These are phyloP conservation scores for Zenarchopterus dispar DNA, from an alignment of 2,797 vertebrate species.

Conservation along the genomic window DNA sequence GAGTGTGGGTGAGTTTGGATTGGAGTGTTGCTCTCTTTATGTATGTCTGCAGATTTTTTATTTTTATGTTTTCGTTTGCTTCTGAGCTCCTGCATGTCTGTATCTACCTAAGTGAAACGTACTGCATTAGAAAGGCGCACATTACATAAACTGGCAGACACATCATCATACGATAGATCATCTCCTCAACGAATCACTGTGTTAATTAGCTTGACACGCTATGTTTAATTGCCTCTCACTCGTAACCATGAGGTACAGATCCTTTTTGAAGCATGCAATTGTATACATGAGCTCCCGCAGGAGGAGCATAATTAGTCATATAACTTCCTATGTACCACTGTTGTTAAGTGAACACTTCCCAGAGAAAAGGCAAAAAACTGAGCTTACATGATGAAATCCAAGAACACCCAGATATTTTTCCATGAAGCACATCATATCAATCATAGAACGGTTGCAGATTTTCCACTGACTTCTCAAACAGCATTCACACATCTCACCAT, in stretches of 20 bases:
- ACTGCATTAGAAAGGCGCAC: constrained; percentile 7
- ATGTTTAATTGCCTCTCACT: constrained; percentile 29
- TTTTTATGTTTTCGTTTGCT: constrained; percentile 3
- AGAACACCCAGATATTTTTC: too few relatives aligned
- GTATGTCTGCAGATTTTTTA: background rate
- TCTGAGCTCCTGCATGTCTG: background rate
- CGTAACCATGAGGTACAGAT: background rate
- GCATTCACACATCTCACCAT: background rate
- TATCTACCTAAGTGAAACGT: background rate
- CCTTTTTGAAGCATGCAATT: background rate
- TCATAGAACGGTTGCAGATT: too few relatives aligned
- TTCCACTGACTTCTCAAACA: background rate
- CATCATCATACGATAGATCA: constrained; percentile 36
- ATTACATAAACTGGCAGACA: constrained; percentile 14
- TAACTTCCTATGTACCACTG: background rate
- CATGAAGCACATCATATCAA: too few relatives aligned
- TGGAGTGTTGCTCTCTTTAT: background rate
- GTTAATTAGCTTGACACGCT: constrained; percentile 35
- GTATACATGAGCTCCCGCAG: background rate
- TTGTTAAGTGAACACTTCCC: background rate
- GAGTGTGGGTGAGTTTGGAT: background rate
- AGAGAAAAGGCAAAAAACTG: background rate
- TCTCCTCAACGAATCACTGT: constrained; percentile 19
- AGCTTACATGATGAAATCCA: too few relatives aligned
- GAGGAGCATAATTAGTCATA: background rate